Evolutionary conservation across 1,140 invertebrate species (phyloP).

Genomic region (Zaprionus nigranus): DNA sequence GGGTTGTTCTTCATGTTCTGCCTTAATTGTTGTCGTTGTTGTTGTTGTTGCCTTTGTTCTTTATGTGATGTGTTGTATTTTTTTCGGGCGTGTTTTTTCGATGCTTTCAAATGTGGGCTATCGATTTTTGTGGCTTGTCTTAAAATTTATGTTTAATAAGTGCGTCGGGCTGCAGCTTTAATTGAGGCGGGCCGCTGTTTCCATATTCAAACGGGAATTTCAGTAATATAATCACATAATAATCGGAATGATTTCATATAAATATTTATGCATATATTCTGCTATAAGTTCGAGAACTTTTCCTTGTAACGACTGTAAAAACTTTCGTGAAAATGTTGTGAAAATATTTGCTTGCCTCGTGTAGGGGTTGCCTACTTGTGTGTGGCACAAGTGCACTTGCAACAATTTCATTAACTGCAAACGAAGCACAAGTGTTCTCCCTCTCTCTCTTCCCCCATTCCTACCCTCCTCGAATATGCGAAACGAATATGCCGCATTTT

Average conservation of each 20-base stretch:
- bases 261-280: not conserved
- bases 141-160: constrained; percentile 48
- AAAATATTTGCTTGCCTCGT: constrained; percentile 24
- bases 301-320: not conserved
- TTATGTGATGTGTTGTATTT: constrained; percentile 24
- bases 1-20: constrained; percentile 69
- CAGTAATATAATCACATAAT: not conserved
- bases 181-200: constrained; percentile 1
- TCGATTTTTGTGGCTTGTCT: constrained; percentile 66
- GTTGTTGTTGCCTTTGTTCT: constrained; percentile 63
- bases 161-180: constrained; percentile 5
- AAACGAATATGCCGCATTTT: constrained; percentile 46
- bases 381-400: constrained; percentile 41
- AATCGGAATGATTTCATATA: not conserved
- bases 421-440: constrained; percentile 53
- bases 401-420: constrained; percentile 76
- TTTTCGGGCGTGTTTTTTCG: constrained; percentile 35
- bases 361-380: constrained; percentile 19
- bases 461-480: not conserved
- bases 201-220: not conserved
- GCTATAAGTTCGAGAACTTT: not conserved
- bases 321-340: constrained; percentile 28
- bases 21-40: constrained; percentile 70
- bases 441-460: constrained; percentile 2
- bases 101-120: constrained; percentile 68